Percentiles rank a stretch among this genome's conserved stretches.
Evolutionary conservation across 2,113 vertebrate species (phyloP).

Genomic region (Amphiprion percula): DNA sequence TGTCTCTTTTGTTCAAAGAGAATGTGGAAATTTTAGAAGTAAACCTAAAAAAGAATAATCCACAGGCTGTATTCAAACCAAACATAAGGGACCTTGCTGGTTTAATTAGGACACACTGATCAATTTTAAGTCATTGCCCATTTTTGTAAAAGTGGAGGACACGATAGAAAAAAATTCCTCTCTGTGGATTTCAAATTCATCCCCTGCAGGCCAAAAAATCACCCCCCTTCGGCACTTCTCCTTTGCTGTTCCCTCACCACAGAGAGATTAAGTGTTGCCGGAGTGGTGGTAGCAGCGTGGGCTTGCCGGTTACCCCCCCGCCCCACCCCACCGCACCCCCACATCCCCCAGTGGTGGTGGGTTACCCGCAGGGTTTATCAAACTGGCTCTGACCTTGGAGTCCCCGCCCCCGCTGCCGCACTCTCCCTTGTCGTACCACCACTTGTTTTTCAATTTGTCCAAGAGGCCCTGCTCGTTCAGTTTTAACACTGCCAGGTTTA

Average conservation of each 20-base stretch:
- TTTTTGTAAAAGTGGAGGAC: slow-evolving; percentile 14
- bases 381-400: slow-evolving; percentile 99
- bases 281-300: slow-evolving; percentile 72
- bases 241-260: slow-evolving; percentile 20
- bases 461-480: slow-evolving; percentile 99
- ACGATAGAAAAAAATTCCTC: slow-evolving; percentile 1
- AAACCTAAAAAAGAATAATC: not conserved
- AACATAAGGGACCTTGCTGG: slow-evolving; percentile 5
- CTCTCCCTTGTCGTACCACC: slow-evolving; percentile 99
- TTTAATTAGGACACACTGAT: slow-evolving; percentile 43
- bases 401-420: slow-evolving; percentile 99
- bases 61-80: not conserved
- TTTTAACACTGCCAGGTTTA: slow-evolving; percentile 99
- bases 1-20: slow-evolving; percentile 7
- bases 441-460: slow-evolving; percentile 99
- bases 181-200: slow-evolving; percentile 34
- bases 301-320: slow-evolving; percentile 92
- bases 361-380: slow-evolving; percentile 93
- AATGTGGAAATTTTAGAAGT: slow-evolving; percentile 8
- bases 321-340: slow-evolving; percentile 73
- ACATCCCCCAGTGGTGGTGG: slow-evolving; percentile 85
- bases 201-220: not conserved
- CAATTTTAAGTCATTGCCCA: slow-evolving; percentile 5
- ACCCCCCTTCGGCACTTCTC: not conserved
- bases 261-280: slow-evolving; percentile 63